Evolutionary conservation across 2,888 invertebrate genomes (phyloP), one percentile per base, ranked within the genome.

Genomic region (Microplitis deprimator): DNA sequence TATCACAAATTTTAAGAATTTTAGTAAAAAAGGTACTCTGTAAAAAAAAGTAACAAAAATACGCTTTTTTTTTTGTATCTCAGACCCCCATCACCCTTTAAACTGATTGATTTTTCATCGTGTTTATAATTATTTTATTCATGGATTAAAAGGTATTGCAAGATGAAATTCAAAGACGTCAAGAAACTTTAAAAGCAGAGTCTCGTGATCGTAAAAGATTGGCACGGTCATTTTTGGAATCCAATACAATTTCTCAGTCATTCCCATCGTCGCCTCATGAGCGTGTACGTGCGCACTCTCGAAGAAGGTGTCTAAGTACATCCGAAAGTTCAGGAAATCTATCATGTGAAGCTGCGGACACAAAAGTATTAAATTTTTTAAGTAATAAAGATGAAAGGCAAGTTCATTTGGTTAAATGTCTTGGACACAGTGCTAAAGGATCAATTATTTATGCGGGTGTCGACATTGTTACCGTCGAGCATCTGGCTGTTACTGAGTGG

Each of bases 401-500:
- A 82, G 93, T 96, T 29, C 93, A 94, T 84, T 92, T 95, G 67
- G 96, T 96, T 4, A 93, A 93, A 84, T 96, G 96, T 88, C 90
- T 96, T 82, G 94, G 95, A 2, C 96, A 96, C 87, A 95, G 95
- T 40, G 90, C 92, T 40, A 93, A 93, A 81, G 96, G 96, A 6
- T 94, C 94, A 68, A 93, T 94, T 29, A 93, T 95, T 3, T 96
- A 94, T 88, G 92, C 93, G 20, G 96, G 95, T 6, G 92, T 97
- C 20, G 97, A 97, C 86, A 92, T 92, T 74, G 92, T 92, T 76
- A 92, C 93, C 13, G 96, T 96, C 0, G 94, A 95, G 81, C 87
- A 94, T 69, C 90, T 96, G 0, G 93, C 94, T 41, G 91, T 96
- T 13, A 94, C 93, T 39, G 96, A 96, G 88, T 97, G 97, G 97